Evolutionary conservation across 2,113 vertebrate genomes (phyloP).

Genomic region (Reinhardtius hippoglossoides): DNA sequence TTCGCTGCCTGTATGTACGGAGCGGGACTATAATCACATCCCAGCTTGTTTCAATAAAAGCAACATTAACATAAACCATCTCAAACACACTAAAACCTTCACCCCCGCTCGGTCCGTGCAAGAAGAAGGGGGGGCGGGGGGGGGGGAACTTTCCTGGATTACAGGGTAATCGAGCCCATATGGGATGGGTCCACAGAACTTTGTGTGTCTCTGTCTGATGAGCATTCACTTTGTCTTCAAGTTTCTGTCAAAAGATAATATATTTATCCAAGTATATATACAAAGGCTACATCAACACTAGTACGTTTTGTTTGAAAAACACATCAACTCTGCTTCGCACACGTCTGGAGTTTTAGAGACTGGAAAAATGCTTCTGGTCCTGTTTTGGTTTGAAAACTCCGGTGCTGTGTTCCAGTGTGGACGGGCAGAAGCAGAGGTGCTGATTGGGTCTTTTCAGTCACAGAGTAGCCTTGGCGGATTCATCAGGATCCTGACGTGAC

Average conservation of each 20-base stretch:
- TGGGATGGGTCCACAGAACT: slow-evolving; percentile 65
- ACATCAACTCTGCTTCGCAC: too few relatives aligned
- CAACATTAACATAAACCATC: slow-evolving; percentile 81
- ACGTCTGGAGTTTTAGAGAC: too few relatives aligned
- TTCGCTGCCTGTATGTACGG: slow-evolving; percentile 63
- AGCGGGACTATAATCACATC: slow-evolving; percentile 80
- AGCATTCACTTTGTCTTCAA: slow-evolving; percentile 10
- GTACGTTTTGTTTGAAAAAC: too few relatives aligned
- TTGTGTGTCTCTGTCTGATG: slow-evolving; percentile 47
- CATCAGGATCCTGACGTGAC: not conserved
- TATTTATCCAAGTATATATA: not conserved
- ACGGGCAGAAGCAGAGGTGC: not conserved
- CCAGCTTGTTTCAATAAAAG: slow-evolving; percentile 82
- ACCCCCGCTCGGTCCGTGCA: slow-evolving; percentile 46
- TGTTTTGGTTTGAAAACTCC: too few relatives aligned
- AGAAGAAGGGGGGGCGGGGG: slow-evolving; percentile 16
- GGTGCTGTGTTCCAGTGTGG: too few relatives aligned
- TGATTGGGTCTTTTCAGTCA: too few relatives aligned
- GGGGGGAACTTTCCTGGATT: slow-evolving; percentile 61
- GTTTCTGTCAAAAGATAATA: not conserved
- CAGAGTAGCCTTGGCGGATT: too few relatives aligned
- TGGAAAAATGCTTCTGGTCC: too few relatives aligned
- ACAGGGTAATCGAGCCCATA: slow-evolving; percentile 67
- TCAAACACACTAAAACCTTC: slow-evolving; percentile 69
- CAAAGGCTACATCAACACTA: not conserved